Evolutionary conservation across 2,888 invertebrate species (phyloP), one percentile per base, ranked within the genome.

Genomic region (Exocentrus adspersus): DNA sequence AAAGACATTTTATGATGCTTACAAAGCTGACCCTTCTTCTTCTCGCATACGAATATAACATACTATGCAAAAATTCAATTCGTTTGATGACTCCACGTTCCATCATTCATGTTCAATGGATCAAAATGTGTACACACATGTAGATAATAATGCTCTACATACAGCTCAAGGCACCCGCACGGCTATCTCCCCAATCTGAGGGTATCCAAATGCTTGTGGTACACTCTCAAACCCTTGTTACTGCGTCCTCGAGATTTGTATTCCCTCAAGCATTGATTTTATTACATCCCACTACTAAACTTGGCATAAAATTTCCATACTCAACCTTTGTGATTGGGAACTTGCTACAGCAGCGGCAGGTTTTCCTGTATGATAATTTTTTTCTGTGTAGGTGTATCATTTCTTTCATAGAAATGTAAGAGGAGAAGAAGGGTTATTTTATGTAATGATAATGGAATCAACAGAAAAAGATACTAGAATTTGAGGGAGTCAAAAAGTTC

Each of bases 291-390:
- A 14, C n/a, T 12, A 37, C 37, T 37, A 37, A 37, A 37, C 37
- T 37, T 37, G 37, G 37, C 37, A 37, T 37, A 37, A 37, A 37
- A 37, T 37, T 37, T 37, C n/a, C 37, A 37, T 37, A 37, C 37
- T 37, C 37, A 12, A 12, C 12, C 37, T 37, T n/a, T 12, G 37
- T 14, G 14, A 37, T 37, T 37, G n/a, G 37, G 12, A 37, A n/a
- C n/a, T n/a, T n/a, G n/a, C n/a, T n/a, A n/a, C n/a, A n/a, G n/a
- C 5, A 37, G 37, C 12, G 2, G n/a, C 37, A 37, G 12, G 37
- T 2, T 32, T 7, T 32, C 32, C 14, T 37, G 37, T 37, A n/a
- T n/a, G n/a, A n/a, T n/a, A n/a, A n/a, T n/a, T n/a, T n/a, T n/a
- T 37, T 37, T 37, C 14, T 37, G 37, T n/a, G 12, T 9, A 37